Percentiles rank a stretch among this genome's conserved stretches.
These are phyloP conservation scores for Colinus virginianus DNA, from an alignment of 2,113 vertebrate genomes.

Conservation along the genomic window DNA sequence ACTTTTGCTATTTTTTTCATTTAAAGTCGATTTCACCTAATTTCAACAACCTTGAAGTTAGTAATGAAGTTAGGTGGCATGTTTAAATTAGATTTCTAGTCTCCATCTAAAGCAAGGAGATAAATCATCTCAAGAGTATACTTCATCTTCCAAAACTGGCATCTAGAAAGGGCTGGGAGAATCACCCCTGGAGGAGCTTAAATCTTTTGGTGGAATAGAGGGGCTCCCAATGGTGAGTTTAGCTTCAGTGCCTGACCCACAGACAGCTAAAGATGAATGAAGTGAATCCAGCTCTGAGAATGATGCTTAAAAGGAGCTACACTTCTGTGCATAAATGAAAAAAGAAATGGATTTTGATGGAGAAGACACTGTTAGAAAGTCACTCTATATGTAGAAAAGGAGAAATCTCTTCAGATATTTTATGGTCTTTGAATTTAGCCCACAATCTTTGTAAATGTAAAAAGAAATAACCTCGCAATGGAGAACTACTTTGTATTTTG, in stretches of 20 bases:
- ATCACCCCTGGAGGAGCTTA: background rate
- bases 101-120: background rate
- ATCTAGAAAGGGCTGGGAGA: background rate
- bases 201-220: background rate
- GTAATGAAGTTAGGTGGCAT: background rate
- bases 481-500: background rate
- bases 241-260: background rate
- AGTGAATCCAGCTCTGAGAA: background rate
- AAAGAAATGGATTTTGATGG: background rate
- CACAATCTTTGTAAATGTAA: background rate
- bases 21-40: background rate
- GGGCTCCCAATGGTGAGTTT: background rate
- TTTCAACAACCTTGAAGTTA: background rate
- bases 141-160: background rate
- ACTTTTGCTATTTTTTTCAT: background rate
- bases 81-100: background rate
- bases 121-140: background rate
- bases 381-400: background rate
- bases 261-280: background rate
- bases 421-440: background rate
- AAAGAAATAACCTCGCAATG: background rate
- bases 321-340: background rate
- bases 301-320: background rate
- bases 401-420: background rate
- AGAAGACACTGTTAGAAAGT: background rate